A percentile compares a stretch with the other conserved stretches of the same genome.
These are phyloP conservation scores for Holothuria leucospilota DNA, from an alignment of 53 echinoderm and acorn worm genomes.

Conservation along the genomic window DNA sequence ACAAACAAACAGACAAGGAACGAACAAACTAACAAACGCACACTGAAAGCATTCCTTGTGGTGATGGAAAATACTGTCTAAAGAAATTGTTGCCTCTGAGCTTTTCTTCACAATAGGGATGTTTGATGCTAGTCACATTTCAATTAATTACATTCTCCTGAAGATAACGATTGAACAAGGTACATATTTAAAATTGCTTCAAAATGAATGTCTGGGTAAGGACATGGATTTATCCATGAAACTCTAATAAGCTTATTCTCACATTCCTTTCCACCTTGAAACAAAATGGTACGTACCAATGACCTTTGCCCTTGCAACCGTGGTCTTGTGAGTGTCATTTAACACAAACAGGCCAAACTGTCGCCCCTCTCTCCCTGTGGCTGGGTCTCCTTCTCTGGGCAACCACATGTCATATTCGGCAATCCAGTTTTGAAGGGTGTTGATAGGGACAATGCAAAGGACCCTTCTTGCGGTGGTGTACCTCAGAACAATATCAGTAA, in stretches of 20 bases:
- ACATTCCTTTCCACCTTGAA: background rate
- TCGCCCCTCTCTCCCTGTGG: constrained; percentile 37
- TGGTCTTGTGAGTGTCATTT: constrained; percentile 87
- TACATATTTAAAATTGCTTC: background rate
- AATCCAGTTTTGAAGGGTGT: constrained; percentile 97
- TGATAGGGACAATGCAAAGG: constrained; percentile 93
- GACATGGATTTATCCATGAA: background rate
- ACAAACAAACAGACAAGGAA: too few species aligned
- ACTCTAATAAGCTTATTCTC: background rate
- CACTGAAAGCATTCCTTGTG: too few species aligned
- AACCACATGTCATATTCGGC: constrained; percentile 99
- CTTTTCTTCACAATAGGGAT: too few species aligned
- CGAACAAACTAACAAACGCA: too few species aligned
- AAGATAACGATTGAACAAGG: too few species aligned
- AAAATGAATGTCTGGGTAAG: background rate
- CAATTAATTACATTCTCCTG: too few species aligned
- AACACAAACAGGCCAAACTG: constrained; percentile 80
- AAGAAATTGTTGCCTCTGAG: too few species aligned
- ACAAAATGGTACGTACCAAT: constrained; percentile 72
- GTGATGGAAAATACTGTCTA: too few species aligned
- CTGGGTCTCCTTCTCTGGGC: constrained; percentile 51
- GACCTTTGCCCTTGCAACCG: constrained; percentile 82
- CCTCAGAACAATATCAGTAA: constrained; percentile 78
- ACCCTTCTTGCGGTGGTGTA: constrained; percentile 82
- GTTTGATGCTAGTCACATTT: too few species aligned